phyloP scores from a whole-genome alignment of 2,113 vertebrate genomes.

The Tupaia tana region DNA sequence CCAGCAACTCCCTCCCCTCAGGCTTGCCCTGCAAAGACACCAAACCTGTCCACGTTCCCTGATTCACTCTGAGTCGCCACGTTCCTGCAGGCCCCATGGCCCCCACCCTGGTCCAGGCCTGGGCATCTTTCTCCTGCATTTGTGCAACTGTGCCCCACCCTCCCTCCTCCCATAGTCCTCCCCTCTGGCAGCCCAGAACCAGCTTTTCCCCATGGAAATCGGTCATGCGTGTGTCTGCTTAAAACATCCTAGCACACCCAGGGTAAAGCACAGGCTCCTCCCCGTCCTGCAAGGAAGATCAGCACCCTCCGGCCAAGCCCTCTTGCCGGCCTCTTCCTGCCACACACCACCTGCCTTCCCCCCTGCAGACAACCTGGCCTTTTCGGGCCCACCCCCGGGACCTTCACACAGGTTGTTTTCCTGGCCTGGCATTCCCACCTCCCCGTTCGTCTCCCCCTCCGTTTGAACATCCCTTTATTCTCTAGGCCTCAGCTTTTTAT shows the following conservation, averaged over 20 bases:
- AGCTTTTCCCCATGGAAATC: neutral
- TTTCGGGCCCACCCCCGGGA: neutral
- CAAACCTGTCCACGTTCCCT: neutral
- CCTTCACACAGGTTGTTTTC: neutral
- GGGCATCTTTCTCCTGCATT: neutral
- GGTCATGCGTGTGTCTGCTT: neutral
- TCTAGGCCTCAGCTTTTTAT: neutral
- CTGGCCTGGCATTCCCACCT: neutral
- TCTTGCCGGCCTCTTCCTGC: neutral
- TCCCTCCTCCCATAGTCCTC: neutral
- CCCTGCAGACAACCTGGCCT: accelerated
- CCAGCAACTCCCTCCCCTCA: neutral
- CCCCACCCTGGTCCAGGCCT: neutral
- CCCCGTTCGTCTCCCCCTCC: neutral
- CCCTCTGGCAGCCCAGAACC: neutral
- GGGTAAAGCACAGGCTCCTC: neutral
- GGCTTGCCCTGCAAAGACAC: neutral
- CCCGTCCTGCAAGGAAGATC: neutral
- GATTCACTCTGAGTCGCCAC: neutral
- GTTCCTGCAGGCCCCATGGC: neutral
- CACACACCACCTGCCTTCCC: neutral
- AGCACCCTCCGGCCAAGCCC: neutral
- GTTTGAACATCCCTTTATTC: neutral
- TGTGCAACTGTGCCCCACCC: neutral
- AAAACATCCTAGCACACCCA: neutral